These are phyloP conservation scores for Panurus biarmicus DNA, from an alignment of 2,113 vertebrate species.

Conservation along the genomic window DNA sequence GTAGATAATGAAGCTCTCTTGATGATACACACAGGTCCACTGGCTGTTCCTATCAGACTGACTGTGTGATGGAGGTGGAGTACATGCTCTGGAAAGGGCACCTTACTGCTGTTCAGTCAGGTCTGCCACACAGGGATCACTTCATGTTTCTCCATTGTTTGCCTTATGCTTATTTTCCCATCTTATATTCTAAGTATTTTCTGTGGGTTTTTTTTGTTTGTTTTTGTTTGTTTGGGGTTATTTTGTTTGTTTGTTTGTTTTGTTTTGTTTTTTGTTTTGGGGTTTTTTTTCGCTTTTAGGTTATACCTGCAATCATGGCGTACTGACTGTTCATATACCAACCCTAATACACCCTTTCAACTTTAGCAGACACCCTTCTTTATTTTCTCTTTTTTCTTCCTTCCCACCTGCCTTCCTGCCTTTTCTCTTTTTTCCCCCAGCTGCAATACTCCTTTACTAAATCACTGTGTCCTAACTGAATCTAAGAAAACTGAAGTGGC, in stretches of 20 bases:
- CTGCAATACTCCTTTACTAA: not conserved
- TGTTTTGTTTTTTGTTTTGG: too few species aligned
- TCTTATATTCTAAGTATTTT: not conserved
- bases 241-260: too few species aligned
- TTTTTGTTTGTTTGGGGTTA: too few species aligned
- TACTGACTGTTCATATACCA: not conserved
- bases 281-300: not conserved
- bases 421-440: not conserved
- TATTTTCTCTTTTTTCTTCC: not conserved
- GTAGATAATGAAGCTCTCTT: not conserved
- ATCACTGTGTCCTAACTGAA: not conserved
- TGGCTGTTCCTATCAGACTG: not conserved
- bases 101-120: not conserved
- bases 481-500: not conserved
- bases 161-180: not conserved
- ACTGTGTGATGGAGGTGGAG: not conserved
- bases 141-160: not conserved
- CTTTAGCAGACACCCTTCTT: not conserved
- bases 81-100: fast-evolving
- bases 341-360: not conserved
- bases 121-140: not conserved
- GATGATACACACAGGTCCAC: not conserved
- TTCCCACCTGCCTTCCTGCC: not conserved
- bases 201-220: fast-evolving
- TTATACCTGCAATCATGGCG: not conserved